A percentile compares a stretch with the other conserved stretches of the same genome.
Conservation (phyloP, 2,113 vertebrate species). For the Leucoraja erinaceus region DNA sequence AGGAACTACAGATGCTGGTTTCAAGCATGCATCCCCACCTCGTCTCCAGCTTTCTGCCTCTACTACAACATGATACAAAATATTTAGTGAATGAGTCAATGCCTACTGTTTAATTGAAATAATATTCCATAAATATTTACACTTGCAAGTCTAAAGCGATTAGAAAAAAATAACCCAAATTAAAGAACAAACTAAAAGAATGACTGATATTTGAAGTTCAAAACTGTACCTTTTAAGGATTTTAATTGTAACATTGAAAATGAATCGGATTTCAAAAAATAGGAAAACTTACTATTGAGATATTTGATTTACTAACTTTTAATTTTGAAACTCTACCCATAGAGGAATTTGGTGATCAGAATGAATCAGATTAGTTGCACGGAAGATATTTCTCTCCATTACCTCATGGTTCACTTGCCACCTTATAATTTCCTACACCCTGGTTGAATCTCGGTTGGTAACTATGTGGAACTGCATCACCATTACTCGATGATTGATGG, state of each 20-base stretch:
- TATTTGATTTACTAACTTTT: not conserved
- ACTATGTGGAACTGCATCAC: not conserved
- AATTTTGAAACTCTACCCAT: not conserved
- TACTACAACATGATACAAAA: too few species aligned
- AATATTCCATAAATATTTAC: not conserved
- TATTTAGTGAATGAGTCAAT: too few species aligned
- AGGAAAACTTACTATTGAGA: not conserved
- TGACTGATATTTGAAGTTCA: not conserved
- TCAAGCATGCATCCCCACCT: too few species aligned
- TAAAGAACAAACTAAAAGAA: not conserved
- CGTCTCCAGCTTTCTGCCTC: too few species aligned
- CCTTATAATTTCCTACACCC: not conserved
- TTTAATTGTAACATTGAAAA: not conserved
- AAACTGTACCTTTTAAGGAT: not conserved
- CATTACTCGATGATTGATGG: not conserved
- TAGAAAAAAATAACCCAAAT: not conserved
- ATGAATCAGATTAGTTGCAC: not conserved
- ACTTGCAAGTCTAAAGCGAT: not conserved
- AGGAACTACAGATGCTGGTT: too few species aligned
- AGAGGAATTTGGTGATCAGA: not conserved
- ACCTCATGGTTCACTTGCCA: slow-evolving; percentile 1
- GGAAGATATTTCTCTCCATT: not conserved
- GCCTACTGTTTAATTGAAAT: not conserved
- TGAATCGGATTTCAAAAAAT: not conserved
- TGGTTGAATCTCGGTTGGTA: not conserved